Conservation (phyloP, 2,797 vertebrate species). For the Karalla daura region DNA sequence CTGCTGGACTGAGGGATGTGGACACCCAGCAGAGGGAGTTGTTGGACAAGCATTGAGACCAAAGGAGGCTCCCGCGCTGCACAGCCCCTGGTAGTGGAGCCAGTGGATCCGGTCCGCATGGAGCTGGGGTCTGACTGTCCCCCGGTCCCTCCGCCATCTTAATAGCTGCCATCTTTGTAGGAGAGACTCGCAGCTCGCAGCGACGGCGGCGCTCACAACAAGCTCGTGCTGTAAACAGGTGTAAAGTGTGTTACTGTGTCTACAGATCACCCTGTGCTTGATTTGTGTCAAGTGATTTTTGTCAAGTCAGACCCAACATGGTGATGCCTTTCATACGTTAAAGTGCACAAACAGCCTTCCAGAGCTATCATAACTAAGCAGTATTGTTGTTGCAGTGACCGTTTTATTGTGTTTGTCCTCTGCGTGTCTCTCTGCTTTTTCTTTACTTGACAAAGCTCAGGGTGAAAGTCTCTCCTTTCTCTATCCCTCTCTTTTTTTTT, state of each 20-base stretch:
- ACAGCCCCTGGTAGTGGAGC: slow-evolving; percentile 28
- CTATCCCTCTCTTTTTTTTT: too few species aligned
- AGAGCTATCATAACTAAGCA: neutral
- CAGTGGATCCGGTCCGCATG: slow-evolving; percentile 39
- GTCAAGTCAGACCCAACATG: neutral
- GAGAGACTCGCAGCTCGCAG: slow-evolving; percentile 21
- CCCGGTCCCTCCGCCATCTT: slow-evolving; percentile 68
- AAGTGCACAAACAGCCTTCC: slow-evolving; percentile 10
- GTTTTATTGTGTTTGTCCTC: slow-evolving; percentile 10
- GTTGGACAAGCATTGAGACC: slow-evolving; percentile 61
- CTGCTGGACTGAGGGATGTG: neutral
- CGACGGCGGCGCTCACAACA: neutral
- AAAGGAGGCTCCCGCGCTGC: slow-evolving; percentile 24
- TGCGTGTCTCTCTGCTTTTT: slow-evolving; percentile 9
- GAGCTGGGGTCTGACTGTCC: slow-evolving; percentile 43
- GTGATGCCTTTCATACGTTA: neutral
- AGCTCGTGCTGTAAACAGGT: neutral
- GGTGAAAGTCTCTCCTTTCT: slow-evolving; percentile 26
- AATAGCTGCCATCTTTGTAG: slow-evolving; percentile 65
- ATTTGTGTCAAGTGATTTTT: neutral
- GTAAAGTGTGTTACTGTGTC: neutral
- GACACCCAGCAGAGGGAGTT: slow-evolving; percentile 76
- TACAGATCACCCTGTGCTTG: neutral
- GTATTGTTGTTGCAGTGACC: slow-evolving; percentile 2
- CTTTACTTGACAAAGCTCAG: slow-evolving; percentile 24